These are phyloP conservation scores for Trimorus sp. DNA, from an alignment of 2,888 invertebrate species.

Conservation along the genomic window DNA sequence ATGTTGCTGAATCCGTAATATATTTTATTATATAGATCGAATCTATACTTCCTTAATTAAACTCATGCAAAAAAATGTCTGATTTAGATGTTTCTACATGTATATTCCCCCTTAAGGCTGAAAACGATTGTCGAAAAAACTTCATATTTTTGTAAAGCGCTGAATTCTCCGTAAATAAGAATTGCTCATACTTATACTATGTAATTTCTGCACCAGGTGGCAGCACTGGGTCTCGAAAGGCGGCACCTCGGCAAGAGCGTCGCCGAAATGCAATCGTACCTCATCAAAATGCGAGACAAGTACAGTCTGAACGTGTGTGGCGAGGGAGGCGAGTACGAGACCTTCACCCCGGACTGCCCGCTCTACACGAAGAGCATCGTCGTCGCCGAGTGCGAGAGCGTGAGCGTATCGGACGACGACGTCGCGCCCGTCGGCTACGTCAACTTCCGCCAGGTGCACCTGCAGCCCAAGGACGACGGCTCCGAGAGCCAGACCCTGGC, in stretches of 20 bases:
- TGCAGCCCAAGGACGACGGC: slow-evolving; percentile 85
- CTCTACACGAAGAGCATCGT: slow-evolving; percentile 94
- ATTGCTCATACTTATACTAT: no score
- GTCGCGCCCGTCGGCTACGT: slow-evolving; percentile 98
- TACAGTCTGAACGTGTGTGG: slow-evolving; percentile 98
- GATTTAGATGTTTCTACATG: no score
- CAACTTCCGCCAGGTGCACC: slow-evolving; percentile 91
- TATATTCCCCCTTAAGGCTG: no score
- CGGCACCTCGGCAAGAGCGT: slow-evolving; percentile 94
- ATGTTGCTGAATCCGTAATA: no score
- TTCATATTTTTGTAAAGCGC: no score
- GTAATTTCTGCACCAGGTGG: slow-evolving; percentile 88
- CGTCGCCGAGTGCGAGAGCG: slow-evolving; percentile 92
- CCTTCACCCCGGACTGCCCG: slow-evolving; percentile 98
- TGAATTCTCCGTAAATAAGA: no score
- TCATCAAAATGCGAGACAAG: slow-evolving; percentile 94
- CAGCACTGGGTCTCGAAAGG: slow-evolving; percentile 95
- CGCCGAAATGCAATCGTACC: slow-evolving; percentile 92
- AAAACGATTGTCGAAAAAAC: no score
- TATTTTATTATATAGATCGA: no score
- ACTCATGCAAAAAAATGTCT: no score
- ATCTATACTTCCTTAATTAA: no score
- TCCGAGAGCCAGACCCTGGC: slow-evolving; percentile 76
- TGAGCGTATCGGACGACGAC: slow-evolving; percentile 95
- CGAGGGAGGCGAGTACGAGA: slow-evolving; percentile 99